Evolutionary conservation across 2,888 invertebrate genomes (phyloP).

Genomic region (Metellina segmentata): DNA sequence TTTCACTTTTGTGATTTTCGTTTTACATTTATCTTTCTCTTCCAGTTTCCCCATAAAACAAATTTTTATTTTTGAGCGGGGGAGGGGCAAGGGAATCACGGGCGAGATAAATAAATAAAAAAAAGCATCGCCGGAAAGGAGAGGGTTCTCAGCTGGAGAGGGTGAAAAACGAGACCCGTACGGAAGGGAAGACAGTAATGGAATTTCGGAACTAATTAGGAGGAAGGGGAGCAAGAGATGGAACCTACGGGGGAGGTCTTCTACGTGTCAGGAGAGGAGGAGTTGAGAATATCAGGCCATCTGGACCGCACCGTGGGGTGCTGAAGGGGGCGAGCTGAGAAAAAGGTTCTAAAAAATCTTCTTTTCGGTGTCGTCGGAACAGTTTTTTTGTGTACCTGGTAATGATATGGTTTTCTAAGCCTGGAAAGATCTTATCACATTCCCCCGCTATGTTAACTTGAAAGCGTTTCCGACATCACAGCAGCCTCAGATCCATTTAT

Average conservation of each 20-base stretch:
- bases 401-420: neutral
- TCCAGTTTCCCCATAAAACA: slow-evolving; percentile 13
- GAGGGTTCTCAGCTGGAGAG: slow-evolving; percentile 26
- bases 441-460: neutral
- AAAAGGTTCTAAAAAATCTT: slow-evolving; percentile 3
- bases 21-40: slow-evolving; percentile 19
- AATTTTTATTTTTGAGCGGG: slow-evolving; percentile 39
- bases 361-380: neutral
- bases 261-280: slow-evolving; percentile 26
- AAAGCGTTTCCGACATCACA: too few species aligned
- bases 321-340: slow-evolving; percentile 2
- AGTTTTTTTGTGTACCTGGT: neutral
- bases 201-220: slow-evolving; percentile 74
- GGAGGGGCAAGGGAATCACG: too few species aligned
- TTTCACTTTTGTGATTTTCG: neutral
- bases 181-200: slow-evolving; percentile 62
- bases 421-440: neutral
- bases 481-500: too few species aligned
- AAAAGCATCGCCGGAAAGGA: neutral
- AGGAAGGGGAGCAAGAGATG: slow-evolving; percentile 20
- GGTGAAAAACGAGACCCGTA: slow-evolving; percentile 62
- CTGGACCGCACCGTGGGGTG: slow-evolving; percentile 36
- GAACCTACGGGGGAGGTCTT: slow-evolving; percentile 53
- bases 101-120: neutral
- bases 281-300: slow-evolving; percentile 15